Evolutionary conservation across 2,797 vertebrate genomes (phyloP), one percentile per base, ranked within the genome.

Genomic region (Holocentrus rufus): DNA sequence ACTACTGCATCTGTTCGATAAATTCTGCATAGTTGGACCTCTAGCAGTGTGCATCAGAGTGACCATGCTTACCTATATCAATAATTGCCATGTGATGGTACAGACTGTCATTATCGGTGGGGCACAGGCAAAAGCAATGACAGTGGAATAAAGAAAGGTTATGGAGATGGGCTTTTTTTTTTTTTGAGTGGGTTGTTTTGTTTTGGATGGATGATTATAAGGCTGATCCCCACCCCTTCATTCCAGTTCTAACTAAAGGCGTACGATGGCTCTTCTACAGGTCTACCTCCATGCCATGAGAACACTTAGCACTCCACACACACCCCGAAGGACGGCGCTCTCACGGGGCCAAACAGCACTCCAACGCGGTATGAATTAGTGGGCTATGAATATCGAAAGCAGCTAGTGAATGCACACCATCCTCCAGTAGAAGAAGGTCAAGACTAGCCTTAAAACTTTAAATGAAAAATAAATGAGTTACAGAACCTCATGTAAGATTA

Each of bases 41-140:
- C 71, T 74, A 87, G 88, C 89, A 87, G 91, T 90, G 80, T 89
- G 87, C 87, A 91, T 92, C 86, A 80, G 84, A 86, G 79, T 79
- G 78, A 86, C 82, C 88, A 82, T 85, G 88, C 85, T 83, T 70
- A 73, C 72, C 74, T 73, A 82, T 50, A 50, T 59, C 84, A 83
- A 79, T 76, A 80, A 82, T 64, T 79, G 82, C 85, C 76, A 82
- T 86, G 82, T 85, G 76, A 89, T 80, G 74, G 61, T 73, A 68
- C 61, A 65, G 56, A 82, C 80, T 80, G 76, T 84, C 85, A 80
- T 79, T 86, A 82, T 81, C 86, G 76, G 74, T 74, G 75, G 72
- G 73, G 74, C 59, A 63, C 25, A 67, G 65, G 83, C 83, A 86
- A 52, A 85, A 91, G 87, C 91, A 89, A 89, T 89, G 90, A 91